These are phyloP conservation scores for Helogale parvula DNA, from an alignment of 2,113 vertebrate species.

Conservation along the genomic window DNA sequence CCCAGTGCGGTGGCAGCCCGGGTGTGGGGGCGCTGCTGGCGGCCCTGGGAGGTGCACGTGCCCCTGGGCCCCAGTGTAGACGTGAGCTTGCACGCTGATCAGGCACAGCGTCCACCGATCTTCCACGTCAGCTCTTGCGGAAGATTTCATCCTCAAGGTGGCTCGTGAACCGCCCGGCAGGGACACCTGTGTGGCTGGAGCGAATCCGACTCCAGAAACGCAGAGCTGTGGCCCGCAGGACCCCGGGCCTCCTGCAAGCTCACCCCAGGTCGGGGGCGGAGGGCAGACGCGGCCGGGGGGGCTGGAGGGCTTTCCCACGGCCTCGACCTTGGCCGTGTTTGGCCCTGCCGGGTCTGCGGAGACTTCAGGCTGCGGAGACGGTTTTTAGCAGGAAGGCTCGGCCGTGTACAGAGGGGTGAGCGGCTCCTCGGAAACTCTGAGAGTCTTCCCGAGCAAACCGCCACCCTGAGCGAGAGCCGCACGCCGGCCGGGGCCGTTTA, in stretches of 20 bases:
- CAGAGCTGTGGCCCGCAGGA: accelerated
- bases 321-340: not conserved
- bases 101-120: not conserved
- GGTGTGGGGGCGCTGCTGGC: accelerated
- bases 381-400: not conserved
- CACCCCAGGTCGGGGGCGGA: not conserved
- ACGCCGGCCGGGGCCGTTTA: not conserved
- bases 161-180: not conserved
- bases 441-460: not conserved
- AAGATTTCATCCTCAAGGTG: not conserved
- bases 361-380: not conserved
- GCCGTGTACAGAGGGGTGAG: not conserved
- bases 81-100: not conserved
- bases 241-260: too few species aligned
- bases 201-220: not conserved
- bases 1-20: not conserved
- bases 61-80: too few species aligned
- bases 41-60: too few species aligned
- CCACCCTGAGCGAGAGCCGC: accelerated
- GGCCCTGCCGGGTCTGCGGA: not conserved
- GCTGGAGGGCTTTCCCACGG: accelerated
- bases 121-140: not conserved
- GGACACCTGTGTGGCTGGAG: accelerated
- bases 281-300: not conserved
- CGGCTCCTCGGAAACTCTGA: accelerated